These are phyloP conservation scores for Neoaliturus tenellus DNA, from an alignment of 2,888 invertebrate species.

Conservation along the genomic window DNA sequence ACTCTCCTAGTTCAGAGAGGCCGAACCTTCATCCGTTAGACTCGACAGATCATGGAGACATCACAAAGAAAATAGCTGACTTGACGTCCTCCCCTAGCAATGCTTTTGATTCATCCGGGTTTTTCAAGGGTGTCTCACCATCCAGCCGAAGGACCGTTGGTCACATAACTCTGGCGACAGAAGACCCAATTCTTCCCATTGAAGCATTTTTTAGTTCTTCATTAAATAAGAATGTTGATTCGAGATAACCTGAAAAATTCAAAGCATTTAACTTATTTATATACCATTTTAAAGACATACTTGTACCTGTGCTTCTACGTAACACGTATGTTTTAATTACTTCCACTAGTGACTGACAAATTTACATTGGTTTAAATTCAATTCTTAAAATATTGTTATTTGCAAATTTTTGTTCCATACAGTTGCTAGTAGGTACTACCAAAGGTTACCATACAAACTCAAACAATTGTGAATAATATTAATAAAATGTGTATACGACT, in stretches of 20 bases:
- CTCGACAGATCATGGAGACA: slow-evolving; percentile 55
- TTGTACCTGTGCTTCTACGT: slow-evolving; percentile 12
- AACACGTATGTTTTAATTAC: too few species aligned
- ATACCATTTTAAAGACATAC: too few species aligned
- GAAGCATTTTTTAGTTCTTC: slow-evolving; percentile 88
- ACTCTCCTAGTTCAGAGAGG: slow-evolving; percentile 23
- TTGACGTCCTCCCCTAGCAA: slow-evolving; percentile 84
- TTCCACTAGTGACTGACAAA: too few species aligned
- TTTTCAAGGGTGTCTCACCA: slow-evolving; percentile 81
- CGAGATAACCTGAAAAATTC: slow-evolving; percentile 2
- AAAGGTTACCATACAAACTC: too few species aligned
- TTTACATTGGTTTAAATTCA: too few species aligned
- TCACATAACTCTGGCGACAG: slow-evolving; percentile 85
- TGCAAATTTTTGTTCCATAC: too few species aligned
- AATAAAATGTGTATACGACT: too few species aligned
- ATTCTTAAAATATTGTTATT: too few species aligned
- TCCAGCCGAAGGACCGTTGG: slow-evolving; percentile 79
- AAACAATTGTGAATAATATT: too few species aligned
- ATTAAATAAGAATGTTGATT: slow-evolving; percentile 76
- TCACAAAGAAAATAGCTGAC: slow-evolving; percentile 76
- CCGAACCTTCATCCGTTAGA: slow-evolving; percentile 54
- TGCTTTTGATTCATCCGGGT: slow-evolving; percentile 82
- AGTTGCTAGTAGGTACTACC: too few species aligned
- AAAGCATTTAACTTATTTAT: too few species aligned
- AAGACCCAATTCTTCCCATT: slow-evolving; percentile 87